Base-by-base conservation (phyloP, 2,113 vertebrate species). In the Addax nasomaculatus region DNA sequence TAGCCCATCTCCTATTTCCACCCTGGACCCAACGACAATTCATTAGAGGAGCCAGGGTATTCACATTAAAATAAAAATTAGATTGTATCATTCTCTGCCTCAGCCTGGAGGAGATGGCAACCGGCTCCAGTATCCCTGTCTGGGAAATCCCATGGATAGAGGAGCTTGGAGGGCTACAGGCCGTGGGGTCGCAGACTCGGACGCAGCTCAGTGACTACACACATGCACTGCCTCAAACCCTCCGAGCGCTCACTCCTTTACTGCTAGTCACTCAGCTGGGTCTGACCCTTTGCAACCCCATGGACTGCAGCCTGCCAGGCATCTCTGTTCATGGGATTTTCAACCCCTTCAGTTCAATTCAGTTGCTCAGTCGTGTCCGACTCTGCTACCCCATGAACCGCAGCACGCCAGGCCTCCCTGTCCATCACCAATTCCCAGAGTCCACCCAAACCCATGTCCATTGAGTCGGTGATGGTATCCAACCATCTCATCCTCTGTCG, bases 181-280 rank as follows among this genome's bases (percentile, higher is more conserved):
- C 70, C 23, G 1, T 43, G 67, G 21, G 21, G 36, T 25, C 2
- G 2, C 67, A 73, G 70, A 43, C 39, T 27, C 6, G 0, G 39
- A 43, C 70, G 23, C 36, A 13, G 21, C 67, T 73, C 67, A 73
- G 67, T 73, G 21, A 27, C 39, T 4, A 27, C 36, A 43, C 70
- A 43, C 23, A 3, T 3, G 64, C 39, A 27, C 19, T 23, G 58
- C 10, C 39, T 49, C 33, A 15, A 5, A 23, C 30, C 21, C 39
- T 58, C 14, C 1, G 0, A 19, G 25, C 17, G 25, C 60, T 29
- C 21, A 8, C 60, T 19, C 33, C 55, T 43, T n/a, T 3, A 27
- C 23, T 14, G 70, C 7, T 13, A 7, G 12, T 15, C 1, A 1
- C 70, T 76, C 3, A 27, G 23, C 39, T 0, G 21, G 13, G 70